Evolutionary conservation across 1,140 invertebrate genomes (phyloP).

Genomic region (Neodiprion fabricii): DNA sequence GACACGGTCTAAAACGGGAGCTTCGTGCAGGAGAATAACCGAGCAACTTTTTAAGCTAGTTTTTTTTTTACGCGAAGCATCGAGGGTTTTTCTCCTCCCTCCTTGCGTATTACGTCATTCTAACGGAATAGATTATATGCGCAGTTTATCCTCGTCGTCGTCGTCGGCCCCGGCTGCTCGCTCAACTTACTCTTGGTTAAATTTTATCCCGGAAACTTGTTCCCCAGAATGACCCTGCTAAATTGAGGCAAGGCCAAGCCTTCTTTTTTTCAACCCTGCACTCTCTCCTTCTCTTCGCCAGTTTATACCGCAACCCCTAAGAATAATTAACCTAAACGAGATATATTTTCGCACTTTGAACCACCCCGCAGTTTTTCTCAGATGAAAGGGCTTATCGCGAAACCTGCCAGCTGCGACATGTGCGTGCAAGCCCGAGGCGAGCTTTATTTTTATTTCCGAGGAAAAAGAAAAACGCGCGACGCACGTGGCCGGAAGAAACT

Average conservation of each 20-base stretch:
- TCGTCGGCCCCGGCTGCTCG: not conserved
- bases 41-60: not conserved
- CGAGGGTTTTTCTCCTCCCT: too few relatives aligned
- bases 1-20: too few relatives aligned
- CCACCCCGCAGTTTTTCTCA: not conserved
- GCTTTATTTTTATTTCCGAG: too few relatives aligned
- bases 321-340: constrained; percentile 1
- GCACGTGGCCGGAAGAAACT: too few relatives aligned
- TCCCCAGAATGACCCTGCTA: not conserved
- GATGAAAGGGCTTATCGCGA: too few relatives aligned
- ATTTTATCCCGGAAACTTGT: constrained; percentile 2
- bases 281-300: not conserved
- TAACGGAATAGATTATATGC: not conserved
- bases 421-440: too few relatives aligned
- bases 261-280: not conserved
- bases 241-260: not conserved
- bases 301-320: not conserved
- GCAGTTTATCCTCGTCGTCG: not conserved
- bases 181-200: not conserved
- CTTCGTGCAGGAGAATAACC: too few relatives aligned
- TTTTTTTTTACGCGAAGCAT: not conserved
- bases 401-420: too few relatives aligned
- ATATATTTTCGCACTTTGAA: constrained; percentile 1
- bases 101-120: too few relatives aligned
- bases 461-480: too few relatives aligned